Base-by-base conservation (phyloP, 2,113 vertebrate genomes). In the Sylvietta virens region DNA sequence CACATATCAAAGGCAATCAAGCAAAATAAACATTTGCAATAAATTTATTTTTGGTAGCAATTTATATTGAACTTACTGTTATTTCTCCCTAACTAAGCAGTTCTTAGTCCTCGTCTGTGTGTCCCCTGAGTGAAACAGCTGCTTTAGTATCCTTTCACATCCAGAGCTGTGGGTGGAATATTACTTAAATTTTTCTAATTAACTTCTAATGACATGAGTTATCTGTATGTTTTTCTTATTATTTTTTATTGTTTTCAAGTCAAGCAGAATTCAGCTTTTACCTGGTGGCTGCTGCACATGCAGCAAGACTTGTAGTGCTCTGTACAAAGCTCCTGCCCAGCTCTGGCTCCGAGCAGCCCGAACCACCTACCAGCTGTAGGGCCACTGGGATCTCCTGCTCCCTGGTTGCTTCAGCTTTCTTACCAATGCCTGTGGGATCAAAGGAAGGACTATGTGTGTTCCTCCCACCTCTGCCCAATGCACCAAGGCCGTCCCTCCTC, bases 1-100 rank as follows among this genome's bases (percentile, higher is more conserved):
- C 48, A 57, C 27, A 10, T 67, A 90, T 62, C 50, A 88, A 94
- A 86, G 64, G 58, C 80, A 73, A 96, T 96, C 91, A 96, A 95
- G 65, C 81, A 92, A 97, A 94, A 95, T 40, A 97, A 92, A 95
- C 85, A 94, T 90, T 95, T 91, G 92, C 86, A 88, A 93, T 61
- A 90, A 45, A 96, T 83, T 81, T 88, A 74, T 95, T 96, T 95
- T 94, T 93, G 83, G 88, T 93, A 95, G 80, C 77, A 89, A 94
- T 92, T 95, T 93, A 82, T 92, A 91, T 48, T 81, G 74, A 94
- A 88, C 71, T 83, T 88, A 88, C 67, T 78, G 64, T 69, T 90
- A 58, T 83, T 94, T 90, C 92, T 93, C 81, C 60, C 89, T 66
- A 93, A 86, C 58, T 81, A 74, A 95, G 81, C 90, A 81, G 64